Conservation (phyloP, 2,797 vertebrate species). For the Paedocypris micromegethes region DNA sequence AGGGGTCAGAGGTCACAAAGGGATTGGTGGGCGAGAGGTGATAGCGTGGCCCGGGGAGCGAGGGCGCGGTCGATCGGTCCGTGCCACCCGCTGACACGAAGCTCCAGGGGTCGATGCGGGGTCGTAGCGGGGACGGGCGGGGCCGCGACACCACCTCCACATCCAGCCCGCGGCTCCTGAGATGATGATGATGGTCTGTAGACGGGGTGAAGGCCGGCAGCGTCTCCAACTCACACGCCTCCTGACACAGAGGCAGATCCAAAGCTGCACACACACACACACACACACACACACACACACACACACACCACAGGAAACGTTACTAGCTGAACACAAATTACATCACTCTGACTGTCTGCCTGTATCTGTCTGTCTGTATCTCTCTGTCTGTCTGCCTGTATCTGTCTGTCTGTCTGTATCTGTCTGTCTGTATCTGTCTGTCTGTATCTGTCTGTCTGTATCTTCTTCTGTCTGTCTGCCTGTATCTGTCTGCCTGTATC, state of each 20-base stretch:
- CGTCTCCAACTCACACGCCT: slow-evolving; percentile 67
- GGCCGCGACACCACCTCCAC: slow-evolving; percentile 79
- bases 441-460: too few relatives aligned
- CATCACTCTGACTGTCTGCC: too few relatives aligned
- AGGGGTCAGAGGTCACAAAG: slow-evolving; percentile 69
- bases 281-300: background rate
- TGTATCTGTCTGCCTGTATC: too few relatives aligned
- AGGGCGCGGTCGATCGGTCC: slow-evolving; percentile 46
- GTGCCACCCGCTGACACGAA: slow-evolving; percentile 72
- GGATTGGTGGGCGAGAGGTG: slow-evolving; percentile 71
- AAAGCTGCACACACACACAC: slow-evolving; percentile 51
- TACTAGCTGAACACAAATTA: too few relatives aligned
- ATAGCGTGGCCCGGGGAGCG: slow-evolving; percentile 50
- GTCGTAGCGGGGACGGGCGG: slow-evolving; percentile 78
- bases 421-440: too few relatives aligned
- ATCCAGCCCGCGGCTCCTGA: slow-evolving; percentile 74
- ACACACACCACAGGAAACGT: background rate
- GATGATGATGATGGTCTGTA: slow-evolving; percentile 65
- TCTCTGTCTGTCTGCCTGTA: too few relatives aligned
- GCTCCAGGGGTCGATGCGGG: slow-evolving; percentile 86
- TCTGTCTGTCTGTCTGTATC: too few relatives aligned
- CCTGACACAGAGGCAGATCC: slow-evolving; percentile 72
- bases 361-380: too few relatives aligned
- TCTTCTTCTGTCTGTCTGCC: too few relatives aligned
- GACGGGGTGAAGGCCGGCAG: slow-evolving; percentile 53